Evolutionary conservation across 2,113 vertebrate species (phyloP).

Genomic region (Stigmatopora argus): DNA sequence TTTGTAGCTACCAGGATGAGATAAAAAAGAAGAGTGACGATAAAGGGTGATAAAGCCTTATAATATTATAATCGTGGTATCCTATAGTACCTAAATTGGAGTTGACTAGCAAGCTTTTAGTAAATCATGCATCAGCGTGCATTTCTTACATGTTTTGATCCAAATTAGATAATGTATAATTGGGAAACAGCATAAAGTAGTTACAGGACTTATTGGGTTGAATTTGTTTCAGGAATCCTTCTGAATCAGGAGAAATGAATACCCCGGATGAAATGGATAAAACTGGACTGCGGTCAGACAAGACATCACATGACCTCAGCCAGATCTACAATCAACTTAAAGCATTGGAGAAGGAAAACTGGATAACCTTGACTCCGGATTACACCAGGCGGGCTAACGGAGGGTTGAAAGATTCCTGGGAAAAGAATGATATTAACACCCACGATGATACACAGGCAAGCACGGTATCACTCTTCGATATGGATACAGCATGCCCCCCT

Average conservation of each 20-base stretch:
- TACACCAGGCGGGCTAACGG: slow-evolving; percentile 36
- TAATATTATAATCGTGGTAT: background rate
- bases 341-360: slow-evolving; percentile 70
- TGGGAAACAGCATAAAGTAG: background rate
- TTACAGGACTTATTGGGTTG: slow-evolving; percentile 13
- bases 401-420: slow-evolving; percentile 29
- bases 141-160: background rate
- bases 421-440: slow-evolving; percentile 34
- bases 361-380: slow-evolving; percentile 62
- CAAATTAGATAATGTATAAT: background rate
- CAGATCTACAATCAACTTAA: slow-evolving; percentile 66
- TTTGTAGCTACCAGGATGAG: slow-evolving; percentile 95
- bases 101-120: background rate
- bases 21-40: slow-evolving; percentile 76
- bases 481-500: slow-evolving; percentile 71
- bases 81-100: slow-evolving; percentile 1
- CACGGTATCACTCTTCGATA: slow-evolving; percentile 43
- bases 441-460: slow-evolving; percentile 28
- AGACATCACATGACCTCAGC: slow-evolving; percentile 50
- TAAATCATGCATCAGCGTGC: background rate
- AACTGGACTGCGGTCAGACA: slow-evolving; percentile 46
- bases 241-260: slow-evolving; percentile 59
- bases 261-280: slow-evolving; percentile 49
- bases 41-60: slow-evolving; percentile 71
- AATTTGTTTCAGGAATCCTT: slow-evolving; percentile 48